Evolutionary conservation across 1,140 invertebrate species (phyloP), one percentile per base, ranked within the genome.

Genomic region (Chlorops oryzae): DNA sequence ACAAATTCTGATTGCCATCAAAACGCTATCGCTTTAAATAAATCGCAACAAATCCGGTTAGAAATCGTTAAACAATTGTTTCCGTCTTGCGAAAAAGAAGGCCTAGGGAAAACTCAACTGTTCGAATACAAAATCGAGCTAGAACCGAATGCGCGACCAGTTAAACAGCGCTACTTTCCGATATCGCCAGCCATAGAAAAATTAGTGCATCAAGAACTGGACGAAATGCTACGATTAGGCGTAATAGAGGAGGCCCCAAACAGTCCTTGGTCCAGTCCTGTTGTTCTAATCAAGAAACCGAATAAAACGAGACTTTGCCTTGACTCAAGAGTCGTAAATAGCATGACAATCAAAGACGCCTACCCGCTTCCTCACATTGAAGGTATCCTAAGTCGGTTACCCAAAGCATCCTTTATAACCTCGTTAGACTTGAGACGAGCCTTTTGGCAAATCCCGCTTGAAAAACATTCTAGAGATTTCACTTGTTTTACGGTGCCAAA

Each of bases 371-470:
- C 59, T 9, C 39, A 50, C 22, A 59, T 61, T 24, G 46, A 50
- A 2, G 52, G 46, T 7, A 54, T 60, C 3, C 27, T 61, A 3
- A 47, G 45, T 46, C 46, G 52, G 5, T 41, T 61, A 15, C 50
- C 50, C 1, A 37, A 24, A 12, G 40, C 40, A 38, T 27, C 38
- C 12, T 45, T 41, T 17, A 43, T 54, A 6, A 32, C 63, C 37
- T 59, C 60, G 6, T 22, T 71, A 2, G 61, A 67, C 47, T 43
- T 71, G 17, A 69, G 63, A 53, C 52, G 61, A 15, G 67, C 62
- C 0, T 72, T 59, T 50, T 65, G 58, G 56, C 67, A 75, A 49
- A 56, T 74, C 2, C n/a, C n/a, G n/a, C 61, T 59, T 0, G 15
- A 73, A 2, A 55, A 52, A 3, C 24, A 54, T 3, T 47, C 47